Percentiles rank a stretch among this genome's conserved stretches.
These are phyloP conservation scores for Sinodicranocentrus sp. DNA, from an alignment of 2,888 invertebrate genomes.

Conservation along the genomic window DNA sequence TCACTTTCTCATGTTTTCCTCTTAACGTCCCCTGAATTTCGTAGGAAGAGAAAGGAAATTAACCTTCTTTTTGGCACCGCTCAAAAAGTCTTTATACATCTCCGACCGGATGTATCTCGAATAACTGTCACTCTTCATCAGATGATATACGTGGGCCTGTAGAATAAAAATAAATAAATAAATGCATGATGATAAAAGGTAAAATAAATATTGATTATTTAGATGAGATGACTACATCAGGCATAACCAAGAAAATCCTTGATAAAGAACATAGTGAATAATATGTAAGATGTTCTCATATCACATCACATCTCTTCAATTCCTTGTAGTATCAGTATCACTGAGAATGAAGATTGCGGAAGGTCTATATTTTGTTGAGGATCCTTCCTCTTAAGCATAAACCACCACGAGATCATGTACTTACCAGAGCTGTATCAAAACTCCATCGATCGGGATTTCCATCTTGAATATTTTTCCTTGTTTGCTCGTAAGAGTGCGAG, in stretches of 20 bases:
- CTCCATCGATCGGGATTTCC: slow-evolving; percentile 91
- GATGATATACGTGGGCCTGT: slow-evolving; percentile 98
- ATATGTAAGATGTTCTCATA: too few species aligned
- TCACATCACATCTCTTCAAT: too few species aligned
- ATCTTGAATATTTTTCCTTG: slow-evolving; percentile 86
- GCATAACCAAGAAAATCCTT: too few species aligned
- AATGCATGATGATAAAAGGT: too few species aligned
- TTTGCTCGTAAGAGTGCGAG: slow-evolving; percentile 91
- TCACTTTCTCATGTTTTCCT: slow-evolving; percentile 27
- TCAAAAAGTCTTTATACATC: slow-evolving; percentile 98
- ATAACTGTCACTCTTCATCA: slow-evolving; percentile 99
- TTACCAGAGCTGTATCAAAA: slow-evolving; percentile 97
- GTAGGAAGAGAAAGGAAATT: slow-evolving; percentile 76
- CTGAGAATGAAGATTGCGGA: too few species aligned
- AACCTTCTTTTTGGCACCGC: slow-evolving; percentile 98
- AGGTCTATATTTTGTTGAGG: too few species aligned
- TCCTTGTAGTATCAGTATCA: too few species aligned
- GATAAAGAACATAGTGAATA: too few species aligned
- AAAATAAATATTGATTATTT: too few species aligned
- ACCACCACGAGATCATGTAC: slow-evolving; percentile 70
- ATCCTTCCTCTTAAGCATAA: too few species aligned
- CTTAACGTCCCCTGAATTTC: slow-evolving; percentile 74
- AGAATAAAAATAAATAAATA: too few species aligned
- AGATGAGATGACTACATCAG: too few species aligned
- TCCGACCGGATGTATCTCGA: slow-evolving; percentile 98